Base-by-base conservation (phyloP, 2,113 vertebrate species). In the Morone saxatilis region DNA sequence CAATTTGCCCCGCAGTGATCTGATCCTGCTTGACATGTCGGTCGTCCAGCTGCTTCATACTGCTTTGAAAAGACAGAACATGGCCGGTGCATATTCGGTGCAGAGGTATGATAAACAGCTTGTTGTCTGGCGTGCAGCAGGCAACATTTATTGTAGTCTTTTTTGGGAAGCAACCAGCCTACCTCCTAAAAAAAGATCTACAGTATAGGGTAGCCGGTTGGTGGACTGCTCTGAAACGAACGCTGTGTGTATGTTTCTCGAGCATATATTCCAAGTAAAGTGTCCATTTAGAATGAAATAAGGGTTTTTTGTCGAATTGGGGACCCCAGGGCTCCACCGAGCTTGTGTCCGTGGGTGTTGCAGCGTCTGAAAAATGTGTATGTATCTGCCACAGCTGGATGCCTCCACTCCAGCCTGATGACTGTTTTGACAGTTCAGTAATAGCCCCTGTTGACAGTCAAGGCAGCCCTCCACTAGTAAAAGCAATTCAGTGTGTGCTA, bases 361-460 rank as follows among this genome's bases (percentile, higher is more conserved):
- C 36, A 31, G 65, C 16, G 25, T 77, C 78, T 88, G 81, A 76
- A 59, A 80, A 79, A 88, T 88, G 88, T 51, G 78, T 63, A 84
- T 63, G 76, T 82, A 65, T 91, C 78, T 81, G 79, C 79, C 86
- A 90, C 88, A 88, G 89, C 88, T 89, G 91, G 88, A 84, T 88
- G 88, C 90, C 81, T 91, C 86, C 79, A 80, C 86, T 92, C 41
- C 70, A 68, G 62, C 76, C 70, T 84, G 90, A 86, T 90, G 91
- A 92, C 87, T 91, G 88, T 90, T 92, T 92, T 91, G 94, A 92
- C 93, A 92, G 91, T 79, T 91, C 86, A 77, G 87, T 93, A 94
- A 94, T 91, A 89, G 89, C 90, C 73, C 77, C 66, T 20, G 76
- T 90, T 92, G 91, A 91, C 87, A 88, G 90, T 72, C 80, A 77